Evolutionary conservation across 2,113 vertebrate genomes (phyloP), one percentile per base, ranked within the genome.

Genomic region (Callipepla squamata): DNA sequence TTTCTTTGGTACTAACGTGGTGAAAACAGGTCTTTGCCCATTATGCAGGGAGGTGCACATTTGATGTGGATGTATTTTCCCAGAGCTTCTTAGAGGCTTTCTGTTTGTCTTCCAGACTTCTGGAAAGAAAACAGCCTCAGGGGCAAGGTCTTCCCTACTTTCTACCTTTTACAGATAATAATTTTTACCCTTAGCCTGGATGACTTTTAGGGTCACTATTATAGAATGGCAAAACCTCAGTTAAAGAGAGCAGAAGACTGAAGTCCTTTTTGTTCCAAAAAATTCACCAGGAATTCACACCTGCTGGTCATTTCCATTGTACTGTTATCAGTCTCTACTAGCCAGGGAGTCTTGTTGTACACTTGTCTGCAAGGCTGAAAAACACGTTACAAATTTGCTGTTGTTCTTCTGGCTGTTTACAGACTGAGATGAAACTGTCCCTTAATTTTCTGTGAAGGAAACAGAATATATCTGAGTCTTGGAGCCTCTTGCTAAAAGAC

Each of bases 401-500:
- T 72, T 96, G 80, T 95, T 92, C 92, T 83, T 80, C 79, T 76
- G 58, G 63, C 82, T 69, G 86, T 88, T 91, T 88, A 86, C 68
- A 93, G 92, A 80, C 85, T 83, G 93, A 86, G 90, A 93, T 21
- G 80, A 90, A 96, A 90, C 62, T 30, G 44, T 88, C 93, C 90
- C 74, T 92, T 92, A 40, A 58, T 92, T 38, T 83, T 80, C 86
- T 63, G 80, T 78, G 78, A 57, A 36, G 74, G 72, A 80, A 91
- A 74, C 70, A 5, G 90, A 77, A 85, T 83, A 34, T 63, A 61
- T 85, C 94, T 96, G 82, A 67, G 1, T 90, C 90, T 88, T 77
- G 88, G 93, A 96, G 85, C 28, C 68, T 91, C 38, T 95, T 85
- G 90, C 96, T 95, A 90, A 93, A 96, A 96, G 94, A 88, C 25